phyloP scores from a whole-genome alignment of 2,113 vertebrate genomes.

The Alaudala cheleensis region DNA sequence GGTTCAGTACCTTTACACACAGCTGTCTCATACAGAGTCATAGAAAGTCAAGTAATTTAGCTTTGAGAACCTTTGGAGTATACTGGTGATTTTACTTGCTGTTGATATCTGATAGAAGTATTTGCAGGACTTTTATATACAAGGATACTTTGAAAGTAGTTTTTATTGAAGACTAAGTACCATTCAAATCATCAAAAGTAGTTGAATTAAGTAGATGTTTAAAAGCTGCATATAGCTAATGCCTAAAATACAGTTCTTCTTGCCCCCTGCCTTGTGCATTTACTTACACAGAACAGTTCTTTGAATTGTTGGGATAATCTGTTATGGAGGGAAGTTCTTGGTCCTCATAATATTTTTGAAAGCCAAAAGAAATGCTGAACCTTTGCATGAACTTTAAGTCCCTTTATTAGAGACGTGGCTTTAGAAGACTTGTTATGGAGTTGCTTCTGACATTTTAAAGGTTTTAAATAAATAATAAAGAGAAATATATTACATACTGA shows the following conservation, averaged over 20 bases:
- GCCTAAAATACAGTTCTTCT: background rate
- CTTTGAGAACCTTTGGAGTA: background rate
- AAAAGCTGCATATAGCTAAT: background rate
- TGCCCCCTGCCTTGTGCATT: rapidly evolving
- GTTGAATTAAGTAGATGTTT: background rate
- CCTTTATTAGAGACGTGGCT: background rate
- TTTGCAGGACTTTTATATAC: background rate
- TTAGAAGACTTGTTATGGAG: background rate
- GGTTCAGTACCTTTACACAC: background rate
- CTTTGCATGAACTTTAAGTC: background rate
- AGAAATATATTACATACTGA: background rate
- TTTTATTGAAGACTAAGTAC: background rate
- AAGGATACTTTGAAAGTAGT: background rate
- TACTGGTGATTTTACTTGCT: background rate
- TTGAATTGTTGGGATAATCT: background rate
- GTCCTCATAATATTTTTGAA: background rate
- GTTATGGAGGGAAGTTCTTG: background rate
- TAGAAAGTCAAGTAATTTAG: background rate
- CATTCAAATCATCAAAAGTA: background rate
- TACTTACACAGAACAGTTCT: background rate
- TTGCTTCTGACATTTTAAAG: background rate
- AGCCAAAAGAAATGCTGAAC: background rate
- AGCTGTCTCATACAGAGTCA: background rate
- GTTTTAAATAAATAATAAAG: background rate
- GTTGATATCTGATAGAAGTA: background rate